phyloP scores from a whole-genome alignment of 2,113 vertebrate genomes.

The Takifugu bimaculatus region DNA sequence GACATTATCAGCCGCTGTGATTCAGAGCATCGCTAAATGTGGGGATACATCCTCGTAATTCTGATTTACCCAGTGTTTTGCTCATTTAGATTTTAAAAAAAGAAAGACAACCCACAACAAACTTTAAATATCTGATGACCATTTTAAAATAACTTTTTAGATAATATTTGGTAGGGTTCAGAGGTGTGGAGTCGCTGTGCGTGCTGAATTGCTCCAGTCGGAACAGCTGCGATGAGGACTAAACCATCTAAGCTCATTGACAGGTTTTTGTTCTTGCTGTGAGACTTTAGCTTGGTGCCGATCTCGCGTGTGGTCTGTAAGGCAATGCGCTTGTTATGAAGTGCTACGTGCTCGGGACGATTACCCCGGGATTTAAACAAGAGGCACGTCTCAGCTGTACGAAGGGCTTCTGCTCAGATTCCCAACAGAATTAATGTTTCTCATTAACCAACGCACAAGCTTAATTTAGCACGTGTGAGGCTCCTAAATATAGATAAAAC shows the following conservation, averaged over 20 bases:
- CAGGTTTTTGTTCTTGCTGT: slow-evolving; percentile 31
- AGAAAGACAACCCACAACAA: too few relatives aligned
- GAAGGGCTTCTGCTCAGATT: background rate
- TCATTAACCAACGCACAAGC: slow-evolving; percentile 18
- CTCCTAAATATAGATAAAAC: slow-evolving; percentile 9
- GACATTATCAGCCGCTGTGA: background rate
- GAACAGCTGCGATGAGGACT: slow-evolving; percentile 40
- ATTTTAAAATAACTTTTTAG: background rate
- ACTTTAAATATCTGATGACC: too few relatives aligned
- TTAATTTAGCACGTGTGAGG: slow-evolving; percentile 48
- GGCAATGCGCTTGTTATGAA: slow-evolving; percentile 63
- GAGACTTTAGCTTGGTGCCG: slow-evolving; percentile 37
- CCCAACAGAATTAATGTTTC: slow-evolving; percentile 36
- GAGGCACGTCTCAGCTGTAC: slow-evolving; percentile 14
- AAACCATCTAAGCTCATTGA: slow-evolving; percentile 24
- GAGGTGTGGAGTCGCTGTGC: slow-evolving; percentile 9
- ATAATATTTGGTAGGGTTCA: slow-evolving; percentile 7
- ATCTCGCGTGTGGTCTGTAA: slow-evolving; percentile 72
- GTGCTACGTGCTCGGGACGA: slow-evolving; percentile 56
- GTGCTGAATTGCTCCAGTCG: background rate
- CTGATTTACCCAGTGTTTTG: too few relatives aligned
- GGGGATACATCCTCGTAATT: too few relatives aligned
- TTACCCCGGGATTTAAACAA: slow-evolving; percentile 54
- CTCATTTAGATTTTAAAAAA: too few relatives aligned
- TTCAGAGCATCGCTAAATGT: background rate